Base-by-base conservation (phyloP, 1,140 invertebrate species). In the Hyles euphorbiae region DNA sequence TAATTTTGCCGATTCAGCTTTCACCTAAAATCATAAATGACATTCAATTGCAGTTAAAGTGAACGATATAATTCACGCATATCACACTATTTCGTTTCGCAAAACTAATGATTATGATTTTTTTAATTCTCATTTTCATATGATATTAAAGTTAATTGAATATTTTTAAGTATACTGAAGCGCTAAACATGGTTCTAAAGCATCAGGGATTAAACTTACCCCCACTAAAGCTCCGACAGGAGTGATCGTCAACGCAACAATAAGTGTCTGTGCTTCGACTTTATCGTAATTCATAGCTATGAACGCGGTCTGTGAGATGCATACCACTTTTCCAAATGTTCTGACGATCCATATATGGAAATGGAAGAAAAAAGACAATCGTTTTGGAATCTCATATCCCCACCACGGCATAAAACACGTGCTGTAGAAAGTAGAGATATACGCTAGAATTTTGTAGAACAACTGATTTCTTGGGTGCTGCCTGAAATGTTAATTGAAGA, bases 391-490 rank as follows among this genome's bases (percentile, higher is more conserved):
- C 34, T 36, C n/a, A 22, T 36, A 53, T 10, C 52, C 52, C 52
- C 52, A 53, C 52, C 34, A 53, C 11, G 7, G 2, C 11, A 36
- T 40, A n/a, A 3, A 4, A 11, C 9, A n/a, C 4, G 52, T 53
- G 5, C 5, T 11, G 11, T 40, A 11, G 2, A 40, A n/a, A 12
- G 52, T 53, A 12, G 34, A 10, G 7, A 53, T 40, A 12, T 53
- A 10, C 7, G 10, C 51, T 9, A 75, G 32, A 32, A 59, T 44
- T 34, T 59, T 40, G 51, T 75, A 75, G 44, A 72, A 72, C 7
- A 43, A 48, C 58, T 75, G 73, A 3, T 67, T 50, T 5, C 51
- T 55, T 32, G 73, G 73, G 6, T 51, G 48, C 36, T 65, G 52
- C 34, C 72, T 75, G 62, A 33, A 62, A 68, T 43, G 33, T 10